phyloP scores from a whole-genome alignment of 2,888 invertebrate species.

The Diplolepis rosae region DNA sequence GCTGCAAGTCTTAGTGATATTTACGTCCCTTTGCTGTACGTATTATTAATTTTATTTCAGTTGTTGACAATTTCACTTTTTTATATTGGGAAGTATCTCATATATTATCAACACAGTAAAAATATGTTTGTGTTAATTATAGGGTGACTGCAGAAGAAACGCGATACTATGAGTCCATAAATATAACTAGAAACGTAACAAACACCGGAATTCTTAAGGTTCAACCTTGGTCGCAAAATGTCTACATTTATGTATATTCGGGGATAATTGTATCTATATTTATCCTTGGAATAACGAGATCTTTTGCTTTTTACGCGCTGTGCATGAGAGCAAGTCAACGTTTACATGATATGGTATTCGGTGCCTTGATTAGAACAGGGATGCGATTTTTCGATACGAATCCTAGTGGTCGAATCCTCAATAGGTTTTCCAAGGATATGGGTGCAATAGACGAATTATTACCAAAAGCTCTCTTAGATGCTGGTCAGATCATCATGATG shows the following conservation, averaged over 20 bases:
- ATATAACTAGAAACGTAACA: conserved; percentile 37
- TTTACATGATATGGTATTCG: conserved; percentile 77
- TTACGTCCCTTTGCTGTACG: conserved; percentile 76
- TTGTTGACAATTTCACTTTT: too few relatives aligned
- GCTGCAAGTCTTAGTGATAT: conserved; percentile 81
- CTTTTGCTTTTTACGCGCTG: conserved; percentile 73
- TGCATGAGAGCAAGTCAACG: conserved; percentile 75
- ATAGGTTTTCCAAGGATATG: conserved; percentile 89
- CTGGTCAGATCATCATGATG: conserved; percentile 73
- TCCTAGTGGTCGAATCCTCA: conserved; percentile 86
- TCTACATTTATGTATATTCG: conserved; percentile 79
- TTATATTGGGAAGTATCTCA: too few relatives aligned
- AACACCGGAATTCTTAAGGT: not conserved
- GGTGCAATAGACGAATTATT: conserved; percentile 85
- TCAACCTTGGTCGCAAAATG: conserved; percentile 34
- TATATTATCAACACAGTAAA: too few relatives aligned
- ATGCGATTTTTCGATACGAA: conserved; percentile 89
- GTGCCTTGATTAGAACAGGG: conserved; percentile 75
- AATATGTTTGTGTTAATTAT: conserved; percentile 47
- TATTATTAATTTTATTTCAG: conserved; percentile 29
- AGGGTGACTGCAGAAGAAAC: conserved; percentile 79
- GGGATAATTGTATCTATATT: conserved; percentile 74
- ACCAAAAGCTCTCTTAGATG: conserved; percentile 80
- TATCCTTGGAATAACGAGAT: conserved; percentile 72
- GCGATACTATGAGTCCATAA: conserved; percentile 41